Evolutionary conservation across 92 coral and sea anemone species (phyloP), one percentile per base, ranked within the genome.

Genomic region (Hydrozoanthus gracilis): DNA sequence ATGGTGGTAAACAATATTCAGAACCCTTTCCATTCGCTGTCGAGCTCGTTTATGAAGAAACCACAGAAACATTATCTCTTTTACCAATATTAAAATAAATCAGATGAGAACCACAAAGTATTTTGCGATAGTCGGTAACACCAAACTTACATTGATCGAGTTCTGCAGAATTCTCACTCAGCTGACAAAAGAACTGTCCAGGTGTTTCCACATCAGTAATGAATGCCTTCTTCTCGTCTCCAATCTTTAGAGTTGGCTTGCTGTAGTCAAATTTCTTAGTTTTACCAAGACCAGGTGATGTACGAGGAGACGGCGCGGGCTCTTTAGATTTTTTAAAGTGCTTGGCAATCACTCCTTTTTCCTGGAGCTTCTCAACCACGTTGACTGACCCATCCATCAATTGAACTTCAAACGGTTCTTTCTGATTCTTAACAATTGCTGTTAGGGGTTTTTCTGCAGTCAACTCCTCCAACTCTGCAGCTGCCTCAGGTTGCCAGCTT

Each of bases 151-250:
- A 91, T 14, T 89, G 92, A 76, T 94, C 94, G 44, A 94, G 90
- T 64, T 91, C 90, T 18, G 86, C 86, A 6, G 90, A 84, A 74
- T 78, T 87, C 12, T 90, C 88, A 20, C 78, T 91, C 16, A 94
- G 83, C 79, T 94, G 98, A 62, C 95, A 94, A 72, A 80, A 90
- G 73, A 94, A 94, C 90, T 73, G 84, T 56, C 95, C 95, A 86
- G 98, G 95, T 15, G 98, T 88, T 46, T 88, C 83, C 8, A 91
- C 66, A 52, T 86, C 82, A 51, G 93, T 91, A n/a, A 94, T 77
- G 65, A 64, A 84, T 3, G 88, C 91, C 56, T 90, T 92, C 27
- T 78, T 89, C 68, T 73, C 82, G 18, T 85, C 83, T 16, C 93
- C 95, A 74, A 86, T 70, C n/a, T 82, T 78, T 13, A 96, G 65